Evolutionary conservation across 1,140 invertebrate species (phyloP), one percentile per base, ranked within the genome.

Genomic region (Maniola jurtina): DNA sequence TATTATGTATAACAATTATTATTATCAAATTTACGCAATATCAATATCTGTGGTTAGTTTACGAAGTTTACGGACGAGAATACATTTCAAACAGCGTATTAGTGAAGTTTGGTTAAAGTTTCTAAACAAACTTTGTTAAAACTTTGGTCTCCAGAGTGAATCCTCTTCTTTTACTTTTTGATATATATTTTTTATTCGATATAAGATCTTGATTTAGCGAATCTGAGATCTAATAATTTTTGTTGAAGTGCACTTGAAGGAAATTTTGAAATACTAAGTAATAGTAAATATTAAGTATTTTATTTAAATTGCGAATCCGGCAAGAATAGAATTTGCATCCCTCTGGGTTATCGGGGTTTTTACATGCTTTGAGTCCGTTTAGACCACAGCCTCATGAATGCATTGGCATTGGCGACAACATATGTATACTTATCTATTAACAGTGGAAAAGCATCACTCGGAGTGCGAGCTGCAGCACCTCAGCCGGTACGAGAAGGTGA

Each of bases 391-490:
- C n/a, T n/a, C n/a, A n/a, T n/a, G n/a, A n/a, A n/a, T n/a, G n/a
- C n/a, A n/a, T n/a, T n/a, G n/a, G n/a, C n/a, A n/a, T n/a, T n/a
- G n/a, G n/a, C n/a, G n/a, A n/a, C n/a, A n/a, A n/a, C n/a, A n/a
- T n/a, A n/a, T n/a, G n/a, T n/a, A n/a, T n/a, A n/a, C n/a, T n/a
- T n/a, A n/a, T n/a, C n/a, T n/a, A n/a, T 15, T 35, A 61, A 11
- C 74, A 88, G 83, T 86, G 54, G 88, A 88, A 60, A 89, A 89
- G 59, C 88, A 89, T 55, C 86, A 85, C 55, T 89, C 88, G 13
- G 86, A 90, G 35, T 90, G 86, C 68, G 88, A 90, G 75, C 70
- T 90, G 54, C 86, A 89, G 63, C 88, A 89, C 54, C 71, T 90
- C 6, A 89, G 84, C 54, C 84, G 88, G 0, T 90, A 90, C 70